A percentile compares a stretch with the other conserved stretches of the same genome.
These are phyloP conservation scores for Drosophila paramelanica DNA, from an alignment of 2,888 invertebrate species.

Conservation along the genomic window DNA sequence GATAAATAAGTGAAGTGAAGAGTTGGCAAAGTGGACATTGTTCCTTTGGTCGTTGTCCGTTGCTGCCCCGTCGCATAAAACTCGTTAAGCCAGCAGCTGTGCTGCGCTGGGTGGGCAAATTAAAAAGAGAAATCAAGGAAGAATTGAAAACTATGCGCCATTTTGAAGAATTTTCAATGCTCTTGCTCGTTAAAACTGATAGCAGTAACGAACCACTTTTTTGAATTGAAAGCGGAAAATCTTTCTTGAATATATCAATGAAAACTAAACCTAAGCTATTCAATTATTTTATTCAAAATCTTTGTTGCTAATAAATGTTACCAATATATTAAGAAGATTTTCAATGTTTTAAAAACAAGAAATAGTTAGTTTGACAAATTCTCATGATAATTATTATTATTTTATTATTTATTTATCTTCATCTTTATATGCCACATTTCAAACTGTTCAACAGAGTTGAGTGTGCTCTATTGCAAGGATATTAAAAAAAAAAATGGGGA, in stretches of 20 bases:
- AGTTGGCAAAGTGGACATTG: constrained; percentile 56
- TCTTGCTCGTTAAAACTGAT: constrained; percentile 3
- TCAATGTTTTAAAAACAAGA: too few species aligned
- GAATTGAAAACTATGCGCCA: constrained; percentile 2
- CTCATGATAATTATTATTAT: neutral
- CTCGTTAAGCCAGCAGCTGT: constrained; percentile 60
- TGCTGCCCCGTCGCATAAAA: constrained; percentile 42
- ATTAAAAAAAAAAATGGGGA: neutral
- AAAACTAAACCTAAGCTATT: too few species aligned
- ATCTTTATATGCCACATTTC: constrained; percentile 6
- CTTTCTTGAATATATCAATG: too few species aligned
- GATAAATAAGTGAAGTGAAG: constrained; percentile 70
- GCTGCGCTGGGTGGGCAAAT: constrained; percentile 34
- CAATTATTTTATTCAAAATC: too few species aligned
- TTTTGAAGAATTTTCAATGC: constrained; percentile 15
- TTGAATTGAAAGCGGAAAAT: neutral
- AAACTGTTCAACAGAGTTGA: constrained; percentile 26
- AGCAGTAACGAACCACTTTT: neutral
- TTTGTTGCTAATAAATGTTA: too few species aligned
- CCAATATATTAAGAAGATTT: too few species aligned
- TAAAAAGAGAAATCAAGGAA: constrained; percentile 31
- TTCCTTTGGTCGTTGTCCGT: neutral
- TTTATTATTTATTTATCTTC: neutral
- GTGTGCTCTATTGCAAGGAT: constrained; percentile 7
- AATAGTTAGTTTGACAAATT: constrained; percentile 7